phyloP scores from a whole-genome alignment of 2,888 invertebrate genomes.

The Hipparchia semele region DNA sequence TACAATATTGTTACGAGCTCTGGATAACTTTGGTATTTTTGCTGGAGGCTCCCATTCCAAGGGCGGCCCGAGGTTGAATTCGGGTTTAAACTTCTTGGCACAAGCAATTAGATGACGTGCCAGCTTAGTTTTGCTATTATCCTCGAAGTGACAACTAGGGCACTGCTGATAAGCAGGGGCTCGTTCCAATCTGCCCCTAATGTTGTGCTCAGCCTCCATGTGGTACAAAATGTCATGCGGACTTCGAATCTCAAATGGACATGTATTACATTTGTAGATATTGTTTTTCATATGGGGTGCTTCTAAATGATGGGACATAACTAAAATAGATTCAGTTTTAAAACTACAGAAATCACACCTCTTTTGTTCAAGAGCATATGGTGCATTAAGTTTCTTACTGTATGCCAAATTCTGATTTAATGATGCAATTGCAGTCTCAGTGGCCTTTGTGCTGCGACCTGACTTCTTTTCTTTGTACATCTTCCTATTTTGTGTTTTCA shows the following conservation, averaged over 20 bases:
- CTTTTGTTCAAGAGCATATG: constrained; percentile 90
- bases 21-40: constrained; percentile 90
- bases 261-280: constrained; percentile 94
- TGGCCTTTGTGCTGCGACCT: constrained; percentile 86
- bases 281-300: constrained; percentile 96
- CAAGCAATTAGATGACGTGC: constrained; percentile 95
- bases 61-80: constrained; percentile 93
- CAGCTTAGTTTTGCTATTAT: constrained; percentile 95
- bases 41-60: constrained; percentile 97
- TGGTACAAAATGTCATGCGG: constrained; percentile 96
- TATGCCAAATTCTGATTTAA: constrained; percentile 93
- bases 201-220: constrained; percentile 96
- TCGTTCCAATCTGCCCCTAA: constrained; percentile 93
- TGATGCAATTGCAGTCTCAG: constrained; percentile 92
- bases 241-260: constrained; percentile 92
- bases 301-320: constrained; percentile 95
- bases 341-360: constrained; percentile 96
- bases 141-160: constrained; percentile 97
- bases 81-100: constrained; percentile 95
- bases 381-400: constrained; percentile 94
- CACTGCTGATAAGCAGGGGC: constrained; percentile 97
- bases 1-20: constrained; percentile 72
- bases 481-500: constrained; percentile 94
- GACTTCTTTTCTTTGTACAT: constrained; percentile 87
- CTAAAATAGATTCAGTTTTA: constrained; percentile 93